A percentile compares a stretch with the other conserved stretches of the same genome.
Conservation (phyloP, 2,888 invertebrate species). For the Dascillus cervinus region DNA sequence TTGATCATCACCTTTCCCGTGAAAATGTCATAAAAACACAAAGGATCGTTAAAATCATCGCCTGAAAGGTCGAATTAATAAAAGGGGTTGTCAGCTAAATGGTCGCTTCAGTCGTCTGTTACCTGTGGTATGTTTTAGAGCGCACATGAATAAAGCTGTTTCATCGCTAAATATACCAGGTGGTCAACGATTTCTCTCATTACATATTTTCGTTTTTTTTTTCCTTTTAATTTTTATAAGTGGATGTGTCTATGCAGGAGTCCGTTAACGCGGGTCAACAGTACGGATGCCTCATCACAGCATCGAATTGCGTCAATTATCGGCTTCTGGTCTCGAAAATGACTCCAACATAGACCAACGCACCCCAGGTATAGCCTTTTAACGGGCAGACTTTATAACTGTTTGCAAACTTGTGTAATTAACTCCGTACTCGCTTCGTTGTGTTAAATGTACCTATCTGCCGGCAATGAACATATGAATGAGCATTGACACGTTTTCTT, state of each 20-base stretch:
- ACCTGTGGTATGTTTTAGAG: slow-evolving; percentile 8
- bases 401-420: too few species aligned
- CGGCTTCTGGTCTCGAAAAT: slow-evolving; percentile 13
- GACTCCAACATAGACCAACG: background rate
- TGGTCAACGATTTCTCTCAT: too few species aligned
- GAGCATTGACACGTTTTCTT: too few species aligned
- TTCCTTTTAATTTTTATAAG: slow-evolving; percentile 7
- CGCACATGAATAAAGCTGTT: too few species aligned
- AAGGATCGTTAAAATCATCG: slow-evolving; percentile 34
- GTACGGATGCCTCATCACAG: slow-evolving; percentile 35
- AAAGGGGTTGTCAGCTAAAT: slow-evolving; percentile 10
- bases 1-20: slow-evolving; percentile 31
- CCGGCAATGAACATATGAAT: too few species aligned
- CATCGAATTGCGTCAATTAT: slow-evolving; percentile 33
- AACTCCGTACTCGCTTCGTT: too few species aligned
- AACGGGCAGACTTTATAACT: too few species aligned
- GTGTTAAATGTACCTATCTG: too few species aligned
- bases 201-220: too few species aligned
- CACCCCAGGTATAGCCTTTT: background rate
- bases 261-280: slow-evolving; percentile 11
- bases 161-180: too few species aligned
- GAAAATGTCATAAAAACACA: slow-evolving; percentile 34
- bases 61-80: slow-evolving; percentile 24
- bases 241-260: slow-evolving; percentile 13
- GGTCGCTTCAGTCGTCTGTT: slow-evolving; percentile 19